Evolutionary conservation across 2,113 vertebrate species (phyloP), one percentile per base, ranked within the genome.

Genomic region (Channa argus): DNA sequence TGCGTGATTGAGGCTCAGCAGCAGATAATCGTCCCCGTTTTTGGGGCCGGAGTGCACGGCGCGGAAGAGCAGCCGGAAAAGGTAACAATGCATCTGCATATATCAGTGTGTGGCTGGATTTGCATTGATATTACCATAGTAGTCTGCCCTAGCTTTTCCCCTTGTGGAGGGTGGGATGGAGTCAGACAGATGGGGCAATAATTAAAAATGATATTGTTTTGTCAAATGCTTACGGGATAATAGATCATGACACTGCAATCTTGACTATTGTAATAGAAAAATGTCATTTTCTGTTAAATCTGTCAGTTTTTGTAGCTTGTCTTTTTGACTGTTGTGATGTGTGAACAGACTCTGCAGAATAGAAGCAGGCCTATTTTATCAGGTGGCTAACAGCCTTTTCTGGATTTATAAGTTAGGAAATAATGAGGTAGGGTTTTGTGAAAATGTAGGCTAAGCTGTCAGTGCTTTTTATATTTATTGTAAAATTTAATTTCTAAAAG

Each of bases 1-100:
- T 91, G 92, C 93, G 88, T 92, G 92, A 93, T 90, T 82, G 89
- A 88, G 88, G 85, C 91, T 87, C 80, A 82, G 87, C 74, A 55
- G 73, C 77, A 82, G 43, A 87, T 84, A 51, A 86, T 89, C 83
- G 76, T 84, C 79, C 88, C 86, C 80, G 90, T 84, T 74, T 73
- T 73, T 65, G 90, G 93, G 90, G 86, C 88, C 62, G 89, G 93
- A 88, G 84, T 86, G 88, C 75, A 76, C 82, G 74, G 73, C 73
- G 77, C 81, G 72, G 79, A 82, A 88, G 82, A 89, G 85, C 82
- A 77, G 74, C 84, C 59, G 66, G 69, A 86, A 61, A 33, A 94
- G 94, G 94, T 95, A 94, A 90, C 56, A 47, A 36, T 33, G 78
- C 77, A 80, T 82, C 71, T 85, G 78, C 45, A 84, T 74, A 49